Base-by-base conservation (phyloP, 92 coral and sea anemone species). In the Pocillopora grandis region DNA sequence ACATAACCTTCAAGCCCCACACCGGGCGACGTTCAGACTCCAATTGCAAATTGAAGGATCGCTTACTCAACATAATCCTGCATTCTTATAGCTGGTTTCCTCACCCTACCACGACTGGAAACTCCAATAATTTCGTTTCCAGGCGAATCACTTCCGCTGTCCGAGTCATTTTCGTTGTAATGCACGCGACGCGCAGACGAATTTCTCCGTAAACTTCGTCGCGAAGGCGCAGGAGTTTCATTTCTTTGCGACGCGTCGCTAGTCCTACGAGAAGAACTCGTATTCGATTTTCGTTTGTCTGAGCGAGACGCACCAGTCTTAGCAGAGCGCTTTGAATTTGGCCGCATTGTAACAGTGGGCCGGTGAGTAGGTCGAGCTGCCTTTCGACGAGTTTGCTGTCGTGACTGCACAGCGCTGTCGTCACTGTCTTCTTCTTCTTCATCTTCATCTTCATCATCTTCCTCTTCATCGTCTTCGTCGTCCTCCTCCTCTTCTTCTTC, bases 21-120 rank as follows among this genome's bases (percentile, higher is more conserved):
- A 52, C 9, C 19, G 9, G 37, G 42, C 62, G 79, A 58, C 37
- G 36, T 75, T 17, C 58, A 18, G 19, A 8, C 52, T 57, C 4
- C 59, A 42, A 20, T 66, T 5, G 67, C 0, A 16, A 70, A 1
- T 37, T 20, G 42, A 70, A 16, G 55, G n/a, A 74, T 18, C 2
- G 21, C 63, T 72, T 87, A 96, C 77, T 97, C 98, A 58, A 97
- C 90, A 77, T 90, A 97, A 75, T 95, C 99, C 71, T 94, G 81
- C 99, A 97, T 97, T 78, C 97, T 89, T 58, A 88, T 90, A 6
- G 99, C 93, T 21, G 98, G 98, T 58, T 95, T 88, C 15, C 99
- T 95, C 15, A 97, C 92, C n/a, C 99, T 89, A 9, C 99, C 99
- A 16, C 99, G 95, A 75, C 99, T 97, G 31, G 99, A 97, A 18